A percentile compares a stretch with the other conserved stretches of the same genome.
Evolutionary conservation across 2,797 vertebrate species (phyloP).

Genomic region (Chelidonichthys spinosus): DNA sequence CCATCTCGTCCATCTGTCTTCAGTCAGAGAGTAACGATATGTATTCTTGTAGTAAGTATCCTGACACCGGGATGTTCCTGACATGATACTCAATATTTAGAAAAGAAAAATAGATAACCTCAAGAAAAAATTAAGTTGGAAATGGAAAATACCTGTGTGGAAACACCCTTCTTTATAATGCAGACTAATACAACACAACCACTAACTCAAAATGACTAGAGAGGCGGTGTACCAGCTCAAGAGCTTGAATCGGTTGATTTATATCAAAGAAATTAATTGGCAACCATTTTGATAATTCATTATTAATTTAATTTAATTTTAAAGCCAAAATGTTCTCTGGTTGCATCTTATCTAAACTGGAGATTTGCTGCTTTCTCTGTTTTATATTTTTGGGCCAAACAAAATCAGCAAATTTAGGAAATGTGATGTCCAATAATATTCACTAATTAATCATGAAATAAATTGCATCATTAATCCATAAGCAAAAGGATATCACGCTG

Average conservation of each 20-base stretch:
- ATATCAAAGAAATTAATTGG: background rate
- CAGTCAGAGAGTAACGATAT: background rate
- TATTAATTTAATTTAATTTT: background rate
- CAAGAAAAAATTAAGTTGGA: background rate
- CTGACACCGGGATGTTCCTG: background rate
- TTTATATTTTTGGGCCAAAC: background rate
- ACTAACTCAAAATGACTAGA: background rate
- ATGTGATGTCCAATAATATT: background rate
- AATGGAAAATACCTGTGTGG: too few relatives aligned
- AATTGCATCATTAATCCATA: background rate
- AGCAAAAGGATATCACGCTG: background rate
- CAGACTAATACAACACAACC: background rate
- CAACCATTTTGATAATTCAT: background rate
- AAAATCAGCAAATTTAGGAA: background rate
- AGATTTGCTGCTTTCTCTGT: background rate
- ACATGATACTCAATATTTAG: background rate
- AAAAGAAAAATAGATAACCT: background rate
- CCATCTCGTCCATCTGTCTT: background rate
- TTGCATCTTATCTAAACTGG: background rate
- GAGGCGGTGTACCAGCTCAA: background rate
- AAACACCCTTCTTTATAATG: conserved; percentile 2
- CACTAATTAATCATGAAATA: background rate
- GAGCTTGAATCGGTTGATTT: background rate
- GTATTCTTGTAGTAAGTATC: background rate
- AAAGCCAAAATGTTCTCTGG: background rate